Evolutionary conservation across 2,113 vertebrate genomes (phyloP), one percentile per base, ranked within the genome.

Genomic region (Calyptomena viridis): DNA sequence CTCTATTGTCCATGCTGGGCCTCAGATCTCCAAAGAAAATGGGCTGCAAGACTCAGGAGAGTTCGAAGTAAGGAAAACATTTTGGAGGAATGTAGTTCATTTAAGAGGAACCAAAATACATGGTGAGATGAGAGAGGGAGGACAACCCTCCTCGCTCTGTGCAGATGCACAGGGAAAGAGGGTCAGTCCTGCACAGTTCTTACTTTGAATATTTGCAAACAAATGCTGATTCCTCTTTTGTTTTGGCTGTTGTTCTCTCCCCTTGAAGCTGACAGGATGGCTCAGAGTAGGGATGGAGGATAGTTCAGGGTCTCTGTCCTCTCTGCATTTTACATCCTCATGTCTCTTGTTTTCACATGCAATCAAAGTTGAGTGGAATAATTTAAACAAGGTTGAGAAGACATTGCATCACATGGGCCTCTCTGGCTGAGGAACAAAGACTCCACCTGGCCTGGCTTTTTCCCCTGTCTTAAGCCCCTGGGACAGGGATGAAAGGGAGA

Each of bases 11-110:
- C 3, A 0, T 2, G 6, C 50, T 30, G 30, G 55, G 53, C 35
- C 44, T 94, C 64, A 66, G 81, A 91, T 56, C 78, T 74, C 73
- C 31, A 64, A 95, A 88, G 85, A 66, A 90, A 95, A 52, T 0
- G 7, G 64, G 49, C 76, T 75, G 44, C 35, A 50, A 49, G 56
- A 69, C 21, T 53, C 21, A 1, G n/a, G 69, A 92, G 82, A 50
- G 69, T 33, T 18, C 35, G 73, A 83, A 47, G 72, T 31, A 23
- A 68, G 23, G 35, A 79, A 74, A 46, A 44, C 21, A 20, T 53
- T 89, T 84, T 24, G 44, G 87, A 88, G 56, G 42, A 75, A 78
- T 2, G 72, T 2, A 30, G 52, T 20, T 94, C 9, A 9, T 55
- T 56, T 55, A 68, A 59, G 50, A 76, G 68, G 33, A 76, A 52